Evolutionary conservation across 1,140 invertebrate genomes (phyloP).

Genomic region (Onthophagus taurus): DNA sequence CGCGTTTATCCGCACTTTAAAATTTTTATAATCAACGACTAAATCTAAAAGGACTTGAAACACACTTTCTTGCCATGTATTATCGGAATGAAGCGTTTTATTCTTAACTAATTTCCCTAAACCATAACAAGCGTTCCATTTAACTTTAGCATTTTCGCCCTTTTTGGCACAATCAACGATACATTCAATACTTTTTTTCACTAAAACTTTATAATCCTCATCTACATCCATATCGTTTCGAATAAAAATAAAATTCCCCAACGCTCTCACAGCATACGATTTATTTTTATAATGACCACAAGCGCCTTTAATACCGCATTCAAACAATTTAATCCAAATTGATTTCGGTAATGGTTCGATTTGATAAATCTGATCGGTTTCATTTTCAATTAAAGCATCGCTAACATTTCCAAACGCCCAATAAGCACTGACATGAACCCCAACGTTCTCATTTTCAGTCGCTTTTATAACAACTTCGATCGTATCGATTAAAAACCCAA

Average conservation of each 20-base stretch:
- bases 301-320: conserved; percentile 51
- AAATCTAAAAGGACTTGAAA: conserved; percentile 42
- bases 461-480: conserved; percentile 55
- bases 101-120: conserved; percentile 68
- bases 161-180: no score
- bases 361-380: conserved; percentile 23
- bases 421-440: conserved; percentile 65
- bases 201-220: no score
- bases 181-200: no score
- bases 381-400: conserved; percentile 60
- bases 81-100: conserved; percentile 43
- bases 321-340: conserved; percentile 57
- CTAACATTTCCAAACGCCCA: conserved; percentile 80
- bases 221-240: no score
- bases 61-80: conserved; percentile 27
- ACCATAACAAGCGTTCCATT: conserved; percentile 87
- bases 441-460: conserved; percentile 51
- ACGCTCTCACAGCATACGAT: conserved; percentile 66
- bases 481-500: conserved; percentile 59
- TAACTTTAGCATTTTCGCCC: conserved; percentile 48
- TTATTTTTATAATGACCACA: conserved; percentile 70
- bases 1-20: conserved; percentile 73
- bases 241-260: conserved; percentile 71
- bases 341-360: conserved; percentile 54
- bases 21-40: conserved; percentile 46